These are phyloP conservation scores for Astyanax mexicanus DNA, from an alignment of 2,797 vertebrate genomes.

Conservation along the genomic window DNA sequence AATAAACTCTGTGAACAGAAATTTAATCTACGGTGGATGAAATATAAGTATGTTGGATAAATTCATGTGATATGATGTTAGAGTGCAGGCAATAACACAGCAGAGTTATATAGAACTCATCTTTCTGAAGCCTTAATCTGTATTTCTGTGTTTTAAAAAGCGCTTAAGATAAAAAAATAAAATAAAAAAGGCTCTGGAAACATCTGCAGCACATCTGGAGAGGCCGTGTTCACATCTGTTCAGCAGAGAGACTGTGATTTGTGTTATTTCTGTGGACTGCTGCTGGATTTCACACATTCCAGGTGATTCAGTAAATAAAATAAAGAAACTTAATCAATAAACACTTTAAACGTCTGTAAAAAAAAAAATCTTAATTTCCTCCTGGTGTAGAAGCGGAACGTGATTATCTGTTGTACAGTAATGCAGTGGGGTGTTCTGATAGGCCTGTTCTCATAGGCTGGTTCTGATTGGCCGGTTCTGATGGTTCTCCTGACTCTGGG, in stretches of 20 bases:
- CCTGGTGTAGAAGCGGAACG: too few species aligned
- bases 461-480: neutral
- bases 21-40: neutral
- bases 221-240: neutral
- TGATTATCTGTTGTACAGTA: neutral
- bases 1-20: too few species aligned
- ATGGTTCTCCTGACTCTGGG: neutral
- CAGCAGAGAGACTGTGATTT: neutral
- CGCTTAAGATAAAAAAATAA: rapidly evolving
- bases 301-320: too few species aligned
- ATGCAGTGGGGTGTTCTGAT: neutral
- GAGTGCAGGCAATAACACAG: neutral
- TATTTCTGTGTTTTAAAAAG: neutral
- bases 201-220: neutral
- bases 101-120: too few species aligned
- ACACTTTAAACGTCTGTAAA: too few species aligned
- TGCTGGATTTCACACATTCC: too few species aligned
- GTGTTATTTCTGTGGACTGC: neutral
- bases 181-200: neutral
- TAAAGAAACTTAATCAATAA: too few species aligned
- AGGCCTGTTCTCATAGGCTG: too few species aligned
- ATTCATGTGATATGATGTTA: too few species aligned
- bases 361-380: too few species aligned
- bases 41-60: too few species aligned
- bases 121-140: constrained; percentile 8